Percentiles rank a stretch among this genome's conserved stretches.
Conservation (phyloP, 2,888 invertebrate genomes). For the Thera obeliscata region DNA sequence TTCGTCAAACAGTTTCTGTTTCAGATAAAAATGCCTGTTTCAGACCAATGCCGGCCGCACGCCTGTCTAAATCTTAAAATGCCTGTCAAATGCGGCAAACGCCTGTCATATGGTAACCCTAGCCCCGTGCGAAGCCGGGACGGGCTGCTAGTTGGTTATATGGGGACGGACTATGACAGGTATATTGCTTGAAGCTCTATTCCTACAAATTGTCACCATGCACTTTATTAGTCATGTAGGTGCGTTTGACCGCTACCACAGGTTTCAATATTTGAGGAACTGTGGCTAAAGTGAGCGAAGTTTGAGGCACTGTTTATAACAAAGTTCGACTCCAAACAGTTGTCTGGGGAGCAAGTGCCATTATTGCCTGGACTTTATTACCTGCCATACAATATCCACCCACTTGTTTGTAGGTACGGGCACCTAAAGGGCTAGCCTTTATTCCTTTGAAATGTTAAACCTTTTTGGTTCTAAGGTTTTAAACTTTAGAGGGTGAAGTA, state of each 20-base stretch:
- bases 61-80: too few relatives aligned
- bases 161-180: too few relatives aligned
- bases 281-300: conserved; percentile 15
- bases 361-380: conserved; percentile 31
- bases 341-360: conserved; percentile 28
- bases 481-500: neutral
- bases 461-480: neutral
- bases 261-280: neutral
- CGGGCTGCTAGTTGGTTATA: too few relatives aligned
- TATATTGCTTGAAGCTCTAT: too few relatives aligned
- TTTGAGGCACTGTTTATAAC: conserved; percentile 31
- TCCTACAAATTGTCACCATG: too few relatives aligned
- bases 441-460: neutral
- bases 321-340: conserved; percentile 34
- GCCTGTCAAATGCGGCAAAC: too few relatives aligned
- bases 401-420: conserved; percentile 3
- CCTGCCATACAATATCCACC: conserved; percentile 14
- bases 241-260: neutral
- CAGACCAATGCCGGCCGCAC: too few relatives aligned
- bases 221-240: too few relatives aligned
- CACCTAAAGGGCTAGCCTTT: conserved; percentile 2
- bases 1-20: too few relatives aligned
- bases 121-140: too few relatives aligned
- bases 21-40: too few relatives aligned
- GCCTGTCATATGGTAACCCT: too few relatives aligned